Evolutionary conservation across 1,140 invertebrate genomes (phyloP), one percentile per base, ranked within the genome.

Genomic region (Drosophila punjabiensis): DNA sequence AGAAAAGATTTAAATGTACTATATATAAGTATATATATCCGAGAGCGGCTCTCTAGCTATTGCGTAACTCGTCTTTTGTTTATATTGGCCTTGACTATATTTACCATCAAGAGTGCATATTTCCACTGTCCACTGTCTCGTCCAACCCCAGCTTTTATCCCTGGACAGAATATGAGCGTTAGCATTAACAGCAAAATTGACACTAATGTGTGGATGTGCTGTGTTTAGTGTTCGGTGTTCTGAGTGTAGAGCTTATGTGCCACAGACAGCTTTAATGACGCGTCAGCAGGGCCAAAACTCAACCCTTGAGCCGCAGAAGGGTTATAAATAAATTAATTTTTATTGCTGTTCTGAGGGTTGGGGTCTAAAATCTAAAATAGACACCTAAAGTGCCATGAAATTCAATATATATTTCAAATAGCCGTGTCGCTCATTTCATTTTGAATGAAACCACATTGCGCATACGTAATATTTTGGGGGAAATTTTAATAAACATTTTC

Each of bases 261-360:
- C 76, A 64, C 84, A 82, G 80, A 61, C 84, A 66, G 69, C 84
- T 76, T 88, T 88, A 84, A 84, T 84, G 84, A 76, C 77, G 48
- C 39, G 50, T 71, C 65, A 56, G 68, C 68, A 67, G 43, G 32
- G 43, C 20, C 35, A n/a, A 59, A 59, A 28, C 24, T 59, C 56
- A 59, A 28, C 48, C 66, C 59, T 33, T 24, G 24, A 48, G 48
- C 66, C 71, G 52, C 76, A 82, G 41, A 88, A 83, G 81, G 84
- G 80, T 88, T 88, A 88, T 88, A 83, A 83, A 88, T 88, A 84
- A 88, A 88, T 88, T 88, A 83, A 88, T 88, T 82, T 85, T 67
- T 62, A 81, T 66, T 48, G 58, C 50, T 65, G 39, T n/a, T 13
- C 56, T 18, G 8, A 28, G 20, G 35, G 55, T 30, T 28, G 35